Conservation (phyloP, 2,113 vertebrate species). For the Amazona vittata region DNA sequence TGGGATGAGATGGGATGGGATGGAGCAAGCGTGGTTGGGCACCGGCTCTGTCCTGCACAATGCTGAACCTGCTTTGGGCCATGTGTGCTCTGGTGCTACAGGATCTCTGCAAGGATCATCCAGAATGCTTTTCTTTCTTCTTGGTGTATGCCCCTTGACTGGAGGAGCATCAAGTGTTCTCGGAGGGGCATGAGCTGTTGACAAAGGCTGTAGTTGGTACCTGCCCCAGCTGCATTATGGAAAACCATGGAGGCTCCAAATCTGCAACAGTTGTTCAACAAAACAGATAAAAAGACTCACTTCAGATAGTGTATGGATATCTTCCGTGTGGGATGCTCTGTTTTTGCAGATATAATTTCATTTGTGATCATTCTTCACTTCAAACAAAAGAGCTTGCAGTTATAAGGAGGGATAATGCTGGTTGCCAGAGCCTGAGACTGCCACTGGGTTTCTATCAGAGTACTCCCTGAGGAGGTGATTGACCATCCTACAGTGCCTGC, state of each 20-base stretch:
- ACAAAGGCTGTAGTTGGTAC: not conserved
- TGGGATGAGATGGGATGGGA: not conserved
- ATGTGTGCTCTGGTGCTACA: not conserved
- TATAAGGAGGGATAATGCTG: not conserved
- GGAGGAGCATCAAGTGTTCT: not conserved
- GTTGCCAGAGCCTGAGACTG: not conserved
- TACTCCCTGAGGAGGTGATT: not conserved
- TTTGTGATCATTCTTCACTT: not conserved
- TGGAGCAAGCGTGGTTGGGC: fast-evolving
- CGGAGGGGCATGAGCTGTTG: not conserved
- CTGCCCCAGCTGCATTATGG: not conserved
- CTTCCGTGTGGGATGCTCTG: not conserved
- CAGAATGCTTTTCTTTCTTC: not conserved
- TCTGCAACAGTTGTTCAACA: not conserved
- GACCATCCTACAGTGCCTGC: not conserved
- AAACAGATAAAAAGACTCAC: not conserved
- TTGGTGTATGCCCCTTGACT: not conserved
- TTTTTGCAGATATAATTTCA: not conserved
- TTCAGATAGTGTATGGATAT: not conserved
- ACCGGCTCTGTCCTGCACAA: not conserved
- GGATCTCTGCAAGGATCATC: not conserved
- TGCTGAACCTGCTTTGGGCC: not conserved
- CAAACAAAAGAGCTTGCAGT: not conserved
- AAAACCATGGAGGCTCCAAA: not conserved
- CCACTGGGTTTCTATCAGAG: not conserved